Evolutionary conservation across 1,140 invertebrate species (phyloP).

Genomic region (Chymomyza costata): DNA sequence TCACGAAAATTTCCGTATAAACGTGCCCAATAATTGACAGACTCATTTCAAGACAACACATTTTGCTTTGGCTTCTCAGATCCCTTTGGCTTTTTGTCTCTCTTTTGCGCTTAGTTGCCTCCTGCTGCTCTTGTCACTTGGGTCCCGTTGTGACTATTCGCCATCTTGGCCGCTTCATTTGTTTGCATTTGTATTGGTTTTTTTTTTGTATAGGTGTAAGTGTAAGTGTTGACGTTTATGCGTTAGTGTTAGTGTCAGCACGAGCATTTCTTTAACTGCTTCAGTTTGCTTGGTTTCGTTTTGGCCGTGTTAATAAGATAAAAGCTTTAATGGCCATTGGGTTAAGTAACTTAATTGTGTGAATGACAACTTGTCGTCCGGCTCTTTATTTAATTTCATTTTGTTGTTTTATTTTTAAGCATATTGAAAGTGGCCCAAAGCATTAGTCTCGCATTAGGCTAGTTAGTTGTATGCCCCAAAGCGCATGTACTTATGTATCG

Average conservation of each 20-base stretch:
- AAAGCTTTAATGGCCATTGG: constrained; percentile 63
- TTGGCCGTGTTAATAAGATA: constrained; percentile 60
- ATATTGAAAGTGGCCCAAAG: too few species aligned
- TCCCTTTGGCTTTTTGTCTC: constrained; percentile 11
- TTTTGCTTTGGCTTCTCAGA: constrained; percentile 26
- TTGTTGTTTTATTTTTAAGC: constrained; percentile 25
- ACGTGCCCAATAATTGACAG: too few species aligned
- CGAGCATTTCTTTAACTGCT: constrained; percentile 44
- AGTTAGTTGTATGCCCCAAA: constrained; percentile 24
- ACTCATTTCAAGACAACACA: not conserved
- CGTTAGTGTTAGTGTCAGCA: not conserved
- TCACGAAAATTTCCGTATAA: too few species aligned
- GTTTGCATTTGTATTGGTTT: too few species aligned
- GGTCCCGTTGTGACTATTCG: constrained; percentile 45
- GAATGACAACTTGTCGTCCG: constrained; percentile 32
- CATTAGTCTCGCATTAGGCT: constrained; percentile 31
- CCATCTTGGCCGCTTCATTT: constrained; percentile 43
- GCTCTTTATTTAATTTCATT: too few species aligned
- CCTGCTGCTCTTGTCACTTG: constrained; percentile 33
- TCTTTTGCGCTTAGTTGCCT: constrained; percentile 14
- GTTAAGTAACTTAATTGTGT: constrained; percentile 60
- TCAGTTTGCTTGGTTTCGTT: constrained; percentile 52
- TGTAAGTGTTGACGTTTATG: too few species aligned
- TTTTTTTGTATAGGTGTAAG: too few species aligned
- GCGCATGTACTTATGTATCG: constrained; percentile 6